Evolutionary conservation across 2,113 vertebrate species (phyloP), one percentile per base, ranked within the genome.

Genomic region (Furnarius figulus): DNA sequence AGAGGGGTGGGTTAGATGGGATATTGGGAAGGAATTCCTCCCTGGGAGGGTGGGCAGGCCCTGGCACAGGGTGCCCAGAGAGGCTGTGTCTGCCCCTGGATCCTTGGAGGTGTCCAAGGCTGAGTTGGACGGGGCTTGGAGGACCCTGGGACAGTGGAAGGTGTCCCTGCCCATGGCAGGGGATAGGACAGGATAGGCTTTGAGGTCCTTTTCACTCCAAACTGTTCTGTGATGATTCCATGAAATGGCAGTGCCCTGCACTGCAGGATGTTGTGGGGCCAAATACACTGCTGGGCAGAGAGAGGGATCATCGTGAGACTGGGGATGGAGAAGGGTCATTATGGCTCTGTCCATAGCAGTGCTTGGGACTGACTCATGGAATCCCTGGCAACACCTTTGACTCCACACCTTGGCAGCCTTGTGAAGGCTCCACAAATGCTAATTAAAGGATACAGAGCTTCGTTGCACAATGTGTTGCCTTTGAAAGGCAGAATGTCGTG

Each of bases 261-360:
- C 46, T 35, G 53, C 37, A 22, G 47, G 58, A 18, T 2, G 1
- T 7, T 19, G 27, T 28, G 67, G 46, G 61, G 37, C 42, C 50
- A n/a, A 8, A 17, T 0, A 1, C 33, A 7, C 8, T 25, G 27
- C 44, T 16, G 62, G 39, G 25, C n/a, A 25, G 1, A 7, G 52
- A 33, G 25, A 8, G 12, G 11, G 24, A 8, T n/a, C 3, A 3
- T 40, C 12, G 39, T 37, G 9, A 79, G 11, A 8, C 12, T 11
- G 17, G 20, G 7, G 28, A 3, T 31, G 50, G 30, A 44, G 66
- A 55, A 55, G 35, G 18, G 24, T 63, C 20, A 5, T n/a, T 8
- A 5, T 55, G 62, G 22, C 42, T 53, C 39, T 63, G 37, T 50
- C 15, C 20, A 1, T 22, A 2, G 5, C 2, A 22, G 39, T 12